Percentiles rank a stretch among this genome's conserved stretches.
Evolutionary conservation across 2,113 vertebrate species (phyloP).

Genomic region (Sinosuthora webbiana): DNA sequence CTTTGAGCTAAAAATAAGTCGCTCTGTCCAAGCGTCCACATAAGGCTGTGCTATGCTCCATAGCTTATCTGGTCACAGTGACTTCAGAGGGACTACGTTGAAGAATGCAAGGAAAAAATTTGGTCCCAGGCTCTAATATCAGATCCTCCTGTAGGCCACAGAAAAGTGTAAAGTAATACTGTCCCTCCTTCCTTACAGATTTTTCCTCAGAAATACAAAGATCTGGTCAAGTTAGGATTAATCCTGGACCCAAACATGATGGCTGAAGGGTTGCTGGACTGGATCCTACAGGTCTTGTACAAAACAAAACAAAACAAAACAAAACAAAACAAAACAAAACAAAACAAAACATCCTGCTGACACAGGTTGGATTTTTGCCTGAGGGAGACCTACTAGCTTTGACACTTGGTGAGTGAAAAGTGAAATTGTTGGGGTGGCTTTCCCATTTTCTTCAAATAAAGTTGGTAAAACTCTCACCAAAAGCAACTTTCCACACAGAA

Average conservation of each 20-base stretch:
- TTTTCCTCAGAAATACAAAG: not conserved
- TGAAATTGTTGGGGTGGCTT: not conserved
- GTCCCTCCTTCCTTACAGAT: not conserved
- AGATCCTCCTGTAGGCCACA: not conserved
- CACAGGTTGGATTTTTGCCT: not conserved
- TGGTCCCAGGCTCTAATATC: not conserved
- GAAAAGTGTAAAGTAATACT: not conserved
- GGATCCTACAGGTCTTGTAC: not conserved
- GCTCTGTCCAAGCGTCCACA: not conserved
- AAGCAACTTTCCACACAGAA: not conserved
- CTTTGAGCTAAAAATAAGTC: conserved; percentile 57
- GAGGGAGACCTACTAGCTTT: not conserved
- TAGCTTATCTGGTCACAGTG: conserved; percentile 50
- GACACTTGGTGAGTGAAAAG: not conserved
- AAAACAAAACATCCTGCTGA: not conserved
- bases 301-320: not conserved
- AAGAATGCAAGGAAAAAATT: conserved; percentile 5
- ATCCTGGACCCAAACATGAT: not conserved
- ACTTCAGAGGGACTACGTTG: not conserved
- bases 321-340: not conserved
- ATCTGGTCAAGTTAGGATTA: not conserved
- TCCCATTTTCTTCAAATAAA: not conserved
- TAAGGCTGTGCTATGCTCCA: conserved; percentile 40
- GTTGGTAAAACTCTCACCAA: not conserved
- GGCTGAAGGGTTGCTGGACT: not conserved